A percentile compares a stretch with the other conserved stretches of the same genome.
Evolutionary conservation across 92 coral and sea anemone genomes (phyloP).

Genomic region (Epizoanthus ramosus): DNA sequence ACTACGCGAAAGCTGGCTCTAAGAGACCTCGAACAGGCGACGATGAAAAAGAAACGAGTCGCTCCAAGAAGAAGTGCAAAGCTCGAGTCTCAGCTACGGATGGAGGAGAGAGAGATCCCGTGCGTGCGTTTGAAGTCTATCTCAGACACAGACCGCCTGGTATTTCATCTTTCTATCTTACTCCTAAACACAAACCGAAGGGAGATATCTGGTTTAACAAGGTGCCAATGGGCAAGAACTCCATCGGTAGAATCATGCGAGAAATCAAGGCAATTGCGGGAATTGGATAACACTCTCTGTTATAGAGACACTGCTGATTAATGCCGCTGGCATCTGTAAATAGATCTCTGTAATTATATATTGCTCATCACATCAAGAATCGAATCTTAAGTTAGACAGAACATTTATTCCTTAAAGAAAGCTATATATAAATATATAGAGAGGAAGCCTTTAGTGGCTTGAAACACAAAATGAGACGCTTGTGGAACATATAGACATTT

Average conservation of each 20-base stretch:
- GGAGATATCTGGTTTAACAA: constrained; percentile 99
- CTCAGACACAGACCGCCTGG: constrained; percentile 99
- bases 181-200: constrained; percentile 99
- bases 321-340: constrained; percentile 44
- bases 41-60: constrained; percentile 87
- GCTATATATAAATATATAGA: constrained; percentile 33
- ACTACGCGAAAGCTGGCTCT: constrained; percentile 91
- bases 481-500: constrained; percentile 2
- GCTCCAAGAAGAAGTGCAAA: constrained; percentile 94
- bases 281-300: constrained; percentile 67
- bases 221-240: constrained; percentile 99
- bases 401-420: constrained; percentile 33
- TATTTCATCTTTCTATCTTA: constrained; percentile 96
- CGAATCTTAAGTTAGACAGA: constrained; percentile 28
- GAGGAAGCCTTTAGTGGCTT: constrained; percentile 26
- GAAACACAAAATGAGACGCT: constrained; percentile 6
- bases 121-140: constrained; percentile 96
- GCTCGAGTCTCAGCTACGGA: constrained; percentile 98
- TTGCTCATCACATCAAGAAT: constrained; percentile 27
- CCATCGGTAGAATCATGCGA: constrained; percentile 97
- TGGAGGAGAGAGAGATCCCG: constrained; percentile 99
- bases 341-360: constrained; percentile 43
- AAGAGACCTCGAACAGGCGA: constrained; percentile 87
- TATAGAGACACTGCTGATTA: constrained; percentile 26
- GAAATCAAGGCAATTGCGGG: constrained; percentile 99